These are phyloP conservation scores for Calameuta filiformis DNA, from an alignment of 2,888 invertebrate species.

Conservation along the genomic window DNA sequence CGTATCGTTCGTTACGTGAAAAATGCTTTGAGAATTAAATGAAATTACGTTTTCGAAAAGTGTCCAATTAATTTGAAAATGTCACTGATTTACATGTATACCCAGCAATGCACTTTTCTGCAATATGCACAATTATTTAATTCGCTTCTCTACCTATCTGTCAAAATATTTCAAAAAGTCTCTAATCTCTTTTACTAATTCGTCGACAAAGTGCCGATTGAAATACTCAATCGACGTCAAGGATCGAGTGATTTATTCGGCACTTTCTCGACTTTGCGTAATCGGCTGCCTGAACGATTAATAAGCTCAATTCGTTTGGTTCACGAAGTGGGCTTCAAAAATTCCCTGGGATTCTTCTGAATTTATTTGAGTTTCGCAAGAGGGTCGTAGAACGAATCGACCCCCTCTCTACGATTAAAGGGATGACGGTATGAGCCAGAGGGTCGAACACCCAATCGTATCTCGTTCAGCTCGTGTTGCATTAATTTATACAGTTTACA, in stretches of 20 bases:
- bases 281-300: background rate
- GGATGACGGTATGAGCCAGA: background rate
- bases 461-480: background rate
- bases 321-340: background rate
- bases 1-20: background rate
- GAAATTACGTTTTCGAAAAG: background rate
- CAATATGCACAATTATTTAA: background rate
- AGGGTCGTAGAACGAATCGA: conserved; percentile 4
- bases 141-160: background rate
- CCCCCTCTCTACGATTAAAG: background rate
- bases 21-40: background rate
- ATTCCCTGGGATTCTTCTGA: background rate
- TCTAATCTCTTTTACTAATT: background rate
- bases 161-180: background rate
- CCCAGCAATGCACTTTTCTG: background rate
- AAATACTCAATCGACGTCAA: background rate
- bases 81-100: background rate
- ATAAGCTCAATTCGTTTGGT: background rate
- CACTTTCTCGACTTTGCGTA: background rate
- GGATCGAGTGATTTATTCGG: background rate
- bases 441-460: background rate
- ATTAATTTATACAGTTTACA: background rate
- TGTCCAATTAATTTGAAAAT: background rate
- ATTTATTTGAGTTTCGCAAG: background rate
- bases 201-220: background rate